Evolutionary conservation across 2,113 vertebrate genomes (phyloP).

Genomic region (Carassius auratus): DNA sequence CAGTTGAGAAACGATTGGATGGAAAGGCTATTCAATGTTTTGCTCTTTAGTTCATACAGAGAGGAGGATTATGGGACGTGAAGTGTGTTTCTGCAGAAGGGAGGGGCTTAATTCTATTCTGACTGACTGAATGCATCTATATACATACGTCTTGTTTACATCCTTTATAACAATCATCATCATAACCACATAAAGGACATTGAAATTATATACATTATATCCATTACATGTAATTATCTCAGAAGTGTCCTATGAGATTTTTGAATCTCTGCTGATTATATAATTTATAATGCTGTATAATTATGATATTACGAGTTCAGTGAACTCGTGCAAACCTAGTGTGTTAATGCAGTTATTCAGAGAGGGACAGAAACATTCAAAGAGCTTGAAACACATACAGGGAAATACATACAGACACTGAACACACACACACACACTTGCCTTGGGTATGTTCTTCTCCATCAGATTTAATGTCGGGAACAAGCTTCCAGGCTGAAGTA

Average conservation of each 20-base stretch:
- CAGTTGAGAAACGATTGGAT: too few species aligned
- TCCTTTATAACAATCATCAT: not conserved
- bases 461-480: conserved; percentile 1
- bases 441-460: conserved; percentile 35
- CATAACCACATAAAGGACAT: not conserved
- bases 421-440: not conserved
- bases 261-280: not conserved
- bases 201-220: not conserved
- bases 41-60: too few species aligned
- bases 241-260: not conserved
- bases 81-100: not conserved
- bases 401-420: conserved; percentile 4
- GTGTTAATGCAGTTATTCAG: not conserved
- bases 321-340: not conserved
- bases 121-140: not conserved
- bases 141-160: not conserved
- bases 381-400: conserved; percentile 49
- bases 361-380: not conserved
- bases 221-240: not conserved
- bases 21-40: too few species aligned
- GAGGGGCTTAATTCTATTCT: not conserved
- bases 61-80: too few species aligned
- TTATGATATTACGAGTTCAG: not conserved
- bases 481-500: not conserved
- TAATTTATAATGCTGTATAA: not conserved